Evolutionary conservation across 2,888 invertebrate species (phyloP).

Genomic region (Ganaspis brasiliensis): DNA sequence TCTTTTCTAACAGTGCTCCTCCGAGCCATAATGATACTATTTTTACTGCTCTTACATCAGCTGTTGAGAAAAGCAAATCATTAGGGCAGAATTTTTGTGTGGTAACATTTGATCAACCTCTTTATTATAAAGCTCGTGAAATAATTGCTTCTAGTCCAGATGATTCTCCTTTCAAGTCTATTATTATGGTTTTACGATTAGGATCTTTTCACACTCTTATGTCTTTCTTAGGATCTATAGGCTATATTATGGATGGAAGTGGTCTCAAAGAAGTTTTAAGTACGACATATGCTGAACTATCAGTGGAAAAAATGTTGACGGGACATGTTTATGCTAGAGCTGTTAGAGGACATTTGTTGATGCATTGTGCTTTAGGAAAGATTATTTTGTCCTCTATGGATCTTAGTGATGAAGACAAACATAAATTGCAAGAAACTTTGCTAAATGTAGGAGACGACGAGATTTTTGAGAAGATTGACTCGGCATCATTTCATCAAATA

Average conservation of each 20-base stretch:
- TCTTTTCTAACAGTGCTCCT: conserved; percentile 54
- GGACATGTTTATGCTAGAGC: conserved; percentile 58
- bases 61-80: conserved; percentile 50
- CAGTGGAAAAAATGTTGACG: conserved; percentile 59
- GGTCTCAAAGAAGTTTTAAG: conserved; percentile 59
- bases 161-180: conserved; percentile 47
- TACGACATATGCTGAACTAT: conserved; percentile 56
- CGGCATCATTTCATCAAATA: background rate
- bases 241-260: conserved; percentile 61
- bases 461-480: background rate
- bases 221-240: conserved; percentile 60
- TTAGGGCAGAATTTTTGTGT: conserved; percentile 46
- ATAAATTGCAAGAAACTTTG: background rate
- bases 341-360: conserved; percentile 58
- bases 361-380: conserved; percentile 52
- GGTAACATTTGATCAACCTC: conserved; percentile 59
- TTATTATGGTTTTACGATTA: conserved; percentile 60
- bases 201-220: conserved; percentile 66
- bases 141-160: conserved; percentile 34
- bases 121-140: conserved; percentile 56
- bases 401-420: background rate
- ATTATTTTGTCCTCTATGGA: conserved; percentile 47
- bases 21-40: conserved; percentile 55
- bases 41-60: conserved; percentile 49
- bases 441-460: background rate